Percentiles rank a stretch among this genome's conserved stretches.
These are phyloP conservation scores for Epirrita christyi DNA, from an alignment of 2,888 invertebrate genomes.

Conservation along the genomic window DNA sequence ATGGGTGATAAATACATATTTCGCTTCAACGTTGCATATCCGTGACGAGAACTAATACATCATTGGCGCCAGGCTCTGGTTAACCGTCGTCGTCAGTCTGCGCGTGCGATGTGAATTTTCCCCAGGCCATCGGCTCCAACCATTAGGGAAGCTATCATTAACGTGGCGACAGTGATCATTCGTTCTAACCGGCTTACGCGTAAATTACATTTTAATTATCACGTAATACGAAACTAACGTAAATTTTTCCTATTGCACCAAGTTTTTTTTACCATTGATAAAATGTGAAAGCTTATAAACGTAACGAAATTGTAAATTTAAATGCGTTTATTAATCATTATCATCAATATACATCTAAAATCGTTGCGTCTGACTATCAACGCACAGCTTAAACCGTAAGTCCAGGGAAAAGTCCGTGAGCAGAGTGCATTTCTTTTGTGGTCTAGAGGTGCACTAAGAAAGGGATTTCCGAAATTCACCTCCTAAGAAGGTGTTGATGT, in stretches of 20 bases:
- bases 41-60: constrained; percentile 74
- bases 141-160: constrained; percentile 81
- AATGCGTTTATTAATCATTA: constrained; percentile 14
- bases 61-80: constrained; percentile 70
- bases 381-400: too few relatives aligned
- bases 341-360: too few relatives aligned
- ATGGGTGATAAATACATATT: constrained; percentile 31
- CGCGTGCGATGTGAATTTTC: constrained; percentile 77
- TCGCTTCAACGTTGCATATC: constrained; percentile 54
- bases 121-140: constrained; percentile 54
- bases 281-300: constrained; percentile 22
- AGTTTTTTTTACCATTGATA: constrained; percentile 16
- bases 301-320: constrained; percentile 6
- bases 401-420: too few relatives aligned
- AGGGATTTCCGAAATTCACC: too few relatives aligned
- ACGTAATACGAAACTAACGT: constrained; percentile 43
- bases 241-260: constrained; percentile 24
- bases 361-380: too few relatives aligned
- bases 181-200: constrained; percentile 56
- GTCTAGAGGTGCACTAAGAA: too few relatives aligned
- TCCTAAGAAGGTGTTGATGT: too few relatives aligned
- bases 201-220: constrained; percentile 57
- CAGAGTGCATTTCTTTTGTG: too few relatives aligned
- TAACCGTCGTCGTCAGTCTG: constrained; percentile 72
- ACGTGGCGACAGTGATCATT: constrained; percentile 71